These are phyloP conservation scores for Luffia ferchaultella DNA, from an alignment of 2,888 invertebrate genomes.

Conservation along the genomic window DNA sequence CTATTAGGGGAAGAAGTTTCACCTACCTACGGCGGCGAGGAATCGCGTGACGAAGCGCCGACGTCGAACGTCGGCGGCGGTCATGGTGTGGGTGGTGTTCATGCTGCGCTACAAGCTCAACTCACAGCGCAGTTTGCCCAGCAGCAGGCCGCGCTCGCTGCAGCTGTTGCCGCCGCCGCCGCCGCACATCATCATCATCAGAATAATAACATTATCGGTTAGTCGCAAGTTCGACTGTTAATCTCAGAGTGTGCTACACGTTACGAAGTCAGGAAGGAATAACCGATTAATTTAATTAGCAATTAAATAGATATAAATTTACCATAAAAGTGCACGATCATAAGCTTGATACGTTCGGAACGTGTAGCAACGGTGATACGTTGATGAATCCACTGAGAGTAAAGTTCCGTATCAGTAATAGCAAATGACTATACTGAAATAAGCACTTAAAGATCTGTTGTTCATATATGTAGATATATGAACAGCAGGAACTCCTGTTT, in stretches of 20 bases:
- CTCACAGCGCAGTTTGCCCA: slow-evolving; percentile 68
- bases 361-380: no score
- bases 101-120: slow-evolving; percentile 67
- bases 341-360: no score
- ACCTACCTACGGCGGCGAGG: slow-evolving; percentile 35
- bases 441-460: no score
- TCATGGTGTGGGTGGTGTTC: slow-evolving; percentile 22
- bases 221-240: slow-evolving; percentile 26
- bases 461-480: no score
- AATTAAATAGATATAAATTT: no score
- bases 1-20: background rate
- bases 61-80: slow-evolving; percentile 35
- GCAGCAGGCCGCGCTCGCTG: slow-evolving; percentile 63
- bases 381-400: no score
- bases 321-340: no score
- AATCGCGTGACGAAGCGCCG: slow-evolving; percentile 52
- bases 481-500: no score
- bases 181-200: slow-evolving; percentile 70
- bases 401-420: no score
- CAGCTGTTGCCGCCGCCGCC: slow-evolving; percentile 66
- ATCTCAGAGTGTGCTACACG: background rate
- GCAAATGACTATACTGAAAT: no score
- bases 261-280: no score
- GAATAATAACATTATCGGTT: slow-evolving; percentile 65
- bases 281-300: no score